Evolutionary conservation across 2,797 vertebrate genomes (phyloP).

Genomic region (Poliocrania exsul): DNA sequence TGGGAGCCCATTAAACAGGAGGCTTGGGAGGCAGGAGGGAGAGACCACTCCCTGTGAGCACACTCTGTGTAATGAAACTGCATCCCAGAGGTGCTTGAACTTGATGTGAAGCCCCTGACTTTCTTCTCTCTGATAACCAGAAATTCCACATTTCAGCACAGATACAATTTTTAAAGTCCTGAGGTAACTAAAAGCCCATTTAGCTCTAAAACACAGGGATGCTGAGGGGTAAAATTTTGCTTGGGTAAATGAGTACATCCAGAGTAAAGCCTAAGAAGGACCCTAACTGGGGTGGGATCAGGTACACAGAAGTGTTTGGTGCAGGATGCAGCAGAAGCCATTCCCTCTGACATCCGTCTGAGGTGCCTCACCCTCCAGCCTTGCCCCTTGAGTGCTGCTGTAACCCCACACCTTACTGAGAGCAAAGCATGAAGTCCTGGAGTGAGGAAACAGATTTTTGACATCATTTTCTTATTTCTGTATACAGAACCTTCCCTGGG

Average conservation of each 20-base stretch:
- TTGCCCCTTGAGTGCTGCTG: not conserved
- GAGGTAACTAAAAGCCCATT: not conserved
- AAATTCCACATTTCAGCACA: not conserved
- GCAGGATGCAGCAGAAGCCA: not conserved
- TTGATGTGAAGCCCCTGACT: not conserved
- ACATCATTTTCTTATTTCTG: not conserved
- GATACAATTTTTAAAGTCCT: not conserved
- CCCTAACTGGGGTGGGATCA: fast-evolving
- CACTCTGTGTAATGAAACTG: fast-evolving
- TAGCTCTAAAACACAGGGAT: not conserved
- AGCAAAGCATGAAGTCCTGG: fast-evolving
- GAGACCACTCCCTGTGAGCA: not conserved
- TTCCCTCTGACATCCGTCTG: not conserved
- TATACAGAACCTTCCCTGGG: not conserved
- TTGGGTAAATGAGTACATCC: not conserved
- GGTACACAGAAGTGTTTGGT: not conserved
- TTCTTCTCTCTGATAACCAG: not conserved
- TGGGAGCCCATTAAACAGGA: not conserved
- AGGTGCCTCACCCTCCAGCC: not conserved
- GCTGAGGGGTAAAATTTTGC: not conserved
- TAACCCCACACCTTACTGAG: not conserved
- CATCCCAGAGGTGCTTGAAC: not conserved
- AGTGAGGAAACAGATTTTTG: not conserved
- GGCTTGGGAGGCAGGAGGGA: not conserved
- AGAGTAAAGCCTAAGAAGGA: not conserved